phyloP scores from a whole-genome alignment of 1,140 invertebrate species.

The Oscheius sp. region DNA sequence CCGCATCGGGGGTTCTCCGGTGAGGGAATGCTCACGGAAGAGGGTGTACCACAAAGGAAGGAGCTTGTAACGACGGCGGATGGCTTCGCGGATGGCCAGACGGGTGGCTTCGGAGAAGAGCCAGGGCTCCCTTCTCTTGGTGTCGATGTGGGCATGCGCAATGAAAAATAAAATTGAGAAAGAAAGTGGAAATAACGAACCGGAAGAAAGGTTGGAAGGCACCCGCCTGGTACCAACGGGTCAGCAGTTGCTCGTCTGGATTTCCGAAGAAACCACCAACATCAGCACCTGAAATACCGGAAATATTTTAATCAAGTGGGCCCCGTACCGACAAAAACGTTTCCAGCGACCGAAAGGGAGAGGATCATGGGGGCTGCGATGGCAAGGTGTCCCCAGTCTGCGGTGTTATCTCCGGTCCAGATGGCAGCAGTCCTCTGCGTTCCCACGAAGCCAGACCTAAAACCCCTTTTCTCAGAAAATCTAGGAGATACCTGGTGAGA shows the following conservation, averaged over 20 bases:
- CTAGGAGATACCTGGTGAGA: constrained; percentile 69
- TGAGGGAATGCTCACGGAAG: constrained; percentile 83
- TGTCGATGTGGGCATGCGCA: constrained; percentile 84
- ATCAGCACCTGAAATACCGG: constrained; percentile 72
- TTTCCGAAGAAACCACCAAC: constrained; percentile 97
- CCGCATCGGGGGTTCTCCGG: constrained; percentile 76
- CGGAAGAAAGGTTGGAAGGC: constrained; percentile 75
- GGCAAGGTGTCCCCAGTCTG: constrained; percentile 86
- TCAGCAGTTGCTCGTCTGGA: constrained; percentile 83
- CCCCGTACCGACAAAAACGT: constrained; percentile 80
- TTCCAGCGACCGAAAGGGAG: constrained; percentile 79
- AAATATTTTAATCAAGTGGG: not conserved
- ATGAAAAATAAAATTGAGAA: constrained; percentile 54
- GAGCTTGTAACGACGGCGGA: constrained; percentile 79
- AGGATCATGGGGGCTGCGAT: constrained; percentile 89
- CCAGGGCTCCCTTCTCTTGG: constrained; percentile 92
- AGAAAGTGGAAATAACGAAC: not conserved
- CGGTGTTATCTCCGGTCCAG: constrained; percentile 97
- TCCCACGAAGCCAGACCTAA: constrained; percentile 82
- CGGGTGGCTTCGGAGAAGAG: constrained; percentile 78
- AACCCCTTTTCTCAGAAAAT: not conserved
- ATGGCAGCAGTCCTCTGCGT: constrained; percentile 81
- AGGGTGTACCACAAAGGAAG: constrained; percentile 93
- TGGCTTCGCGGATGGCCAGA: constrained; percentile 74
- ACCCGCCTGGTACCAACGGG: constrained; percentile 89